These are phyloP conservation scores for Unio pictorum DNA, from an alignment of 2,888 invertebrate species.

Conservation along the genomic window DNA sequence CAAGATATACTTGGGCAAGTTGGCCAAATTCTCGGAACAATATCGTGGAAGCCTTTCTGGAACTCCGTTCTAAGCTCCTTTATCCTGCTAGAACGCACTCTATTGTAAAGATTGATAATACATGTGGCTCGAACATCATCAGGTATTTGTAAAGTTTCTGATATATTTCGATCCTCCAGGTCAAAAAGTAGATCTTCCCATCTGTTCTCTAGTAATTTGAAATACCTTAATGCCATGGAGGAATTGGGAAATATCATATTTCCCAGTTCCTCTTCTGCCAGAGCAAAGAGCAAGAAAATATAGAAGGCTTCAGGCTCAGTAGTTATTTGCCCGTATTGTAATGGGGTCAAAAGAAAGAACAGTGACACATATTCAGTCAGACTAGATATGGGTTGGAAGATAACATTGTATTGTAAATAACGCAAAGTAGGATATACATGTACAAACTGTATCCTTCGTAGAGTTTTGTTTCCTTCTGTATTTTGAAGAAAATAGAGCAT, in stretches of 20 bases:
- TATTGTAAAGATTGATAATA: conserved; percentile 5
- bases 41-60: conserved; percentile 19
- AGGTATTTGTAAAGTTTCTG: conserved; percentile 8
- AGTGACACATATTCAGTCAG: no score
- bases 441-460: no score
- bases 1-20: conserved; percentile 24
- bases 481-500: no score
- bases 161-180: conserved; percentile 24
- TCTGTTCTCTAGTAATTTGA: conserved; percentile 23
- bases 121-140: conserved; percentile 5
- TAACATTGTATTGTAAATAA: no score
- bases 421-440: no score
- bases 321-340: no score
- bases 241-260: conserved; percentile 28
- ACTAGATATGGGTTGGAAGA: no score
- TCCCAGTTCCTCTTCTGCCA: conserved; percentile 20
- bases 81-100: conserved; percentile 14
- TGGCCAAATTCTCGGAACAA: conserved; percentile 32
- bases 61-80: conserved; percentile 22
- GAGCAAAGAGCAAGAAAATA: conserved; percentile 30
- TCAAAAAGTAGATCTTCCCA: conserved; percentile 29
- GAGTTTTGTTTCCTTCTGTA: background rate
- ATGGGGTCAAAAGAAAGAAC: no score
- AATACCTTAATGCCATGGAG: conserved; percentile 20
- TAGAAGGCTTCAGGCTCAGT: conserved; percentile 15